Conservation (phyloP, 2,888 invertebrate genomes). For the Cyrtodaria siliqua region DNA sequence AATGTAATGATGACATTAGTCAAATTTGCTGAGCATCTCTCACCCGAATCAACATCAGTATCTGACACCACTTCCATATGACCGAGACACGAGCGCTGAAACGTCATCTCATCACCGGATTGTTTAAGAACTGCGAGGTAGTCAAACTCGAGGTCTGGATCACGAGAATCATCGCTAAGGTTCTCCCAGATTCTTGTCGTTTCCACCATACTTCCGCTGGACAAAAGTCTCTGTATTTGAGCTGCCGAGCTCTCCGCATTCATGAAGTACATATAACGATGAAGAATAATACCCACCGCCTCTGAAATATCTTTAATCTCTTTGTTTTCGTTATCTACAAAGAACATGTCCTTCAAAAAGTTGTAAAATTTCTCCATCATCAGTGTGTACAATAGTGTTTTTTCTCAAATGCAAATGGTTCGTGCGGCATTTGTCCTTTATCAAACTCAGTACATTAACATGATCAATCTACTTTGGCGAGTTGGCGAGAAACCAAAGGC, state of each 20-base stretch:
- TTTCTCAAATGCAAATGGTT: too few relatives aligned
- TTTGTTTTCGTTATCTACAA: neutral
- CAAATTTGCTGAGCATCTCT: neutral
- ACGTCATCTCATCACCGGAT: neutral
- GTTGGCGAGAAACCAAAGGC: too few relatives aligned
- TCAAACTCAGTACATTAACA: too few relatives aligned
- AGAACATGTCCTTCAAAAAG: neutral
- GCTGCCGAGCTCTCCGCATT: neutral
- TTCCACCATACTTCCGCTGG: conserved; percentile 1
- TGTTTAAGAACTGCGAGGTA: conserved; percentile 2
- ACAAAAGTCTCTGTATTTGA: neutral
- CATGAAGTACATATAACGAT: neutral
- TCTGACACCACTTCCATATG: conserved; percentile 1
- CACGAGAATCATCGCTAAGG: conserved; percentile 1
- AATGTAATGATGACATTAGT: neutral
- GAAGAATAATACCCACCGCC: neutral
- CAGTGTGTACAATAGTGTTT: too few relatives aligned
- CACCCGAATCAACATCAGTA: conserved; percentile 2
- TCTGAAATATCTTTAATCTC: neutral
- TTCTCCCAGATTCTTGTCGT: neutral
- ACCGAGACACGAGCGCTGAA: neutral
- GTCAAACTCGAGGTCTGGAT: conserved; percentile 7
- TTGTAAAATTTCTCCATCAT: neutral
- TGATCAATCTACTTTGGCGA: too few relatives aligned
- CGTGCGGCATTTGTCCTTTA: too few relatives aligned